A percentile compares a stretch with the other conserved stretches of the same genome.
Conservation (phyloP, 2,113 vertebrate species). For the Pao palembangensis region DNA sequence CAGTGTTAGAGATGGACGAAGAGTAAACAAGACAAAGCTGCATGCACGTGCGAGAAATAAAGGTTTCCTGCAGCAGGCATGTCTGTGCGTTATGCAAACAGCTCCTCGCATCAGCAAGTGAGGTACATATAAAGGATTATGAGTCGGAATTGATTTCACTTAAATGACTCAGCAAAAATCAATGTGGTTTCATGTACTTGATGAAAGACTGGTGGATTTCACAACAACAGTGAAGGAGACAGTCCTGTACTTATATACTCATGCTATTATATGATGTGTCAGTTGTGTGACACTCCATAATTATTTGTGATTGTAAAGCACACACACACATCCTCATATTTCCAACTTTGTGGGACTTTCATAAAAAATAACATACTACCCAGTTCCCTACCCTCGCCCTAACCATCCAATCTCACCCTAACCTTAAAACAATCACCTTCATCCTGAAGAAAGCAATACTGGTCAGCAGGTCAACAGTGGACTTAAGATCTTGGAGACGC, state of each 20-base stretch:
- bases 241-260: not conserved
- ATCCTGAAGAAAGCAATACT: conserved; percentile 98
- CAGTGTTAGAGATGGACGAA: not conserved
- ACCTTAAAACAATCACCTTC: conserved; percentile 80
- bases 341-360: too few species aligned
- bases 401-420: too few species aligned
- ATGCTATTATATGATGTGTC: conserved; percentile 1
- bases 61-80: conserved; percentile 23
- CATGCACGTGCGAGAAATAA: conserved; percentile 21
- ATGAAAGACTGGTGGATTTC: conserved; percentile 32
- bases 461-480: conserved; percentile 94
- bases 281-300: too few species aligned
- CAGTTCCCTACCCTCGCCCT: too few species aligned
- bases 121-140: conserved; percentile 12
- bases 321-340: not conserved
- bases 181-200: conserved; percentile 37
- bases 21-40: conserved; percentile 7
- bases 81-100: conserved; percentile 18
- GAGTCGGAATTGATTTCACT: conserved; percentile 38
- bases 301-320: not conserved
- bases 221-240: conserved; percentile 13
- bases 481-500: conserved; percentile 93
- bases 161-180: conserved; percentile 38
- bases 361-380: too few species aligned
- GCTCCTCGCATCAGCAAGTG: not conserved